Base-by-base conservation (phyloP, 2,797 vertebrate species). In the Alfaro cultratus region DNA sequence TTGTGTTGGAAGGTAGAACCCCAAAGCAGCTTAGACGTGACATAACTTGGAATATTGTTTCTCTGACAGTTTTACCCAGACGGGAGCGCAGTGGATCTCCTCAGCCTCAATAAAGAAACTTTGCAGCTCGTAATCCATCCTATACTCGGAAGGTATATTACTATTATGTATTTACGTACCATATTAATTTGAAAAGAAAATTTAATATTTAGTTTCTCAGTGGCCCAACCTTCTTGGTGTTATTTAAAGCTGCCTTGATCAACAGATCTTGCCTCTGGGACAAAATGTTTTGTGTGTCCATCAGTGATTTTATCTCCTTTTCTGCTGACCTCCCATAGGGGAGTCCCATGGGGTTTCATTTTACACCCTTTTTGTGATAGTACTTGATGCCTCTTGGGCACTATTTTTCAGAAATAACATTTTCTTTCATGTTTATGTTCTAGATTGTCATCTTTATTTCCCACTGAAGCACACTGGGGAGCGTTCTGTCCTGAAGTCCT, bases 121-220 rank as follows among this genome's bases (percentile, higher is more conserved):
- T 89, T 97, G 43, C 92, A 86, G 0, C 90, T 91, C 74, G 82
- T 96, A 77, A 91, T 90, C 11, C 92, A 97, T 31, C 80, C 91
- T 0, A 92, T 94, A 41, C 93, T 97, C 62, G 97, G 97, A 86
- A 89, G 93, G 97, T 97, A 84, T 90, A 95, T 83, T n/a, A 51
- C 49, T 73, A 12, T 60, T 64, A 15, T 29, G 18, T 41, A 74
- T 10, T 60, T 36, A 53, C n/a, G 5, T 21, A 76, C 41, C n/a
- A 23, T 18, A 21, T 3, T 46, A 0, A 41, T 41, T 71, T 1
- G 6, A 9, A 29, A 29, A 39, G 43, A 70, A n/a, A 7, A 45
- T 16, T 23, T 45, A 26, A 71, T 13, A 45, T 45, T 71, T 43
- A 1, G 64, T 21, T 23, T 41, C 64, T 6, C 16, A 23, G 34